Percentiles rank a stretch among this genome's conserved stretches.
Evolutionary conservation across 2,113 vertebrate species (phyloP).

Genomic region (Probosciger aterrimus): DNA sequence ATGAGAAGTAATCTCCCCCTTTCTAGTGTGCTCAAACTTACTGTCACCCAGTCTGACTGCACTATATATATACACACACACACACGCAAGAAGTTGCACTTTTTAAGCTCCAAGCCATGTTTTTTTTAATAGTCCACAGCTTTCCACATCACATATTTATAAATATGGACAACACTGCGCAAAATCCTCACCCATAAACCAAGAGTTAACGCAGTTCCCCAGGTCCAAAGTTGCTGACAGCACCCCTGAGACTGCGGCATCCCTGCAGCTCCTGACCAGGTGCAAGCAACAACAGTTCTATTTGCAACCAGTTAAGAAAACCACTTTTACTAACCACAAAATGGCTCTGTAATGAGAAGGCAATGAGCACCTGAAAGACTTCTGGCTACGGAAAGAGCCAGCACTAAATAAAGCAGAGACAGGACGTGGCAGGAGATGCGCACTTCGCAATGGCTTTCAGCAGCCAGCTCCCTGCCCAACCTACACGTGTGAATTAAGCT

Average conservation of each 20-base stretch:
- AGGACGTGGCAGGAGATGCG: neutral
- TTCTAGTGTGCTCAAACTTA: neutral
- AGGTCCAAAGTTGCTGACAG: neutral
- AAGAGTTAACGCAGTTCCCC: neutral
- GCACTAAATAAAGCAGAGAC: constrained; percentile 33
- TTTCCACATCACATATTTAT: neutral
- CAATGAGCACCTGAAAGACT: constrained; percentile 19
- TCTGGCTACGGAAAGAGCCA: neutral
- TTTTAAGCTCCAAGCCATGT: neutral
- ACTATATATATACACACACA: neutral
- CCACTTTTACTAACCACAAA: constrained; percentile 2
- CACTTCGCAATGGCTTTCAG: neutral
- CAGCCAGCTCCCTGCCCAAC: neutral
- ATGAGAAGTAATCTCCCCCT: neutral
- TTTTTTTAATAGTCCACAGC: neutral
- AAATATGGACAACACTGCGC: neutral
- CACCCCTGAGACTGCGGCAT: neutral
- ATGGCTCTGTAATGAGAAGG: neutral
- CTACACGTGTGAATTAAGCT: constrained; percentile 22
- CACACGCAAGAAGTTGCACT: neutral
- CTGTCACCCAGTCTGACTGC: neutral
- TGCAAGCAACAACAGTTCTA: neutral
- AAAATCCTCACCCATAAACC: neutral
- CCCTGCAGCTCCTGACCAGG: neutral
- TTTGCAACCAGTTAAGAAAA: neutral